Evolutionary conservation across 2,797 vertebrate species (phyloP).

Genomic region (Tympanoctomys barrerae): DNA sequence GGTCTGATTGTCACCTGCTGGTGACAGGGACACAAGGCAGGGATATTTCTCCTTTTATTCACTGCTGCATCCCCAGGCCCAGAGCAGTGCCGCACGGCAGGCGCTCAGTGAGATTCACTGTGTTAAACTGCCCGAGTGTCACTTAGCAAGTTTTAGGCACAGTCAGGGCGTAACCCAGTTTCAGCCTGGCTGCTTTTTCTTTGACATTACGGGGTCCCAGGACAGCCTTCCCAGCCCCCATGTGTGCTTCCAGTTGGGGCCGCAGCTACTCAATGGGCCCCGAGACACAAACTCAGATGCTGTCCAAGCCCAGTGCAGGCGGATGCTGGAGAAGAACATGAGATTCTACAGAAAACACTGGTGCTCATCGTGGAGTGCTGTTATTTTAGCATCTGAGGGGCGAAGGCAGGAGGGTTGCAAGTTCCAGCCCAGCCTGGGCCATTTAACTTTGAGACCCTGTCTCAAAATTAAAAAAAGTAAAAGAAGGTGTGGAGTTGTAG

Average conservation of each 20-base stretch:
- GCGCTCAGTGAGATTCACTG: not conserved
- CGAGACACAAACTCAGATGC: fast-evolving
- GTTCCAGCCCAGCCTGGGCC: not conserved
- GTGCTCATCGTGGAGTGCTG: not conserved
- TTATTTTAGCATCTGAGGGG: not conserved
- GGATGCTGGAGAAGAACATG: not conserved
- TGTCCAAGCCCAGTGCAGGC: not conserved
- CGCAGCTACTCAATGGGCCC: not conserved
- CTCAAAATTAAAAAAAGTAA: not conserved
- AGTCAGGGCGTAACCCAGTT: not conserved
- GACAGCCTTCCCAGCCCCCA: not conserved
- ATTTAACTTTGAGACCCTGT: not conserved
- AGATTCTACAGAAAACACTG: not conserved
- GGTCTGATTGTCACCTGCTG: not conserved
- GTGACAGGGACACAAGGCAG: not conserved
- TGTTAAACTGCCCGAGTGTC: not conserved
- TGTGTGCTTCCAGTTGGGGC: not conserved
- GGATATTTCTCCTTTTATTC: not conserved
- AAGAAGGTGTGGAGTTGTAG: not conserved
- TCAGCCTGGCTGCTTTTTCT: not conserved
- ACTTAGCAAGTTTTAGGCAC: not conserved
- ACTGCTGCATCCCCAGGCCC: not conserved
- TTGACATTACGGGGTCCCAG: not conserved
- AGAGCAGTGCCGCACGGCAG: not conserved
- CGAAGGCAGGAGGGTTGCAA: not conserved